Percentiles rank a stretch among this genome's conserved stretches.
Conservation (phyloP, 2,797 vertebrate genomes). For the Gymnopithys bicolor region DNA sequence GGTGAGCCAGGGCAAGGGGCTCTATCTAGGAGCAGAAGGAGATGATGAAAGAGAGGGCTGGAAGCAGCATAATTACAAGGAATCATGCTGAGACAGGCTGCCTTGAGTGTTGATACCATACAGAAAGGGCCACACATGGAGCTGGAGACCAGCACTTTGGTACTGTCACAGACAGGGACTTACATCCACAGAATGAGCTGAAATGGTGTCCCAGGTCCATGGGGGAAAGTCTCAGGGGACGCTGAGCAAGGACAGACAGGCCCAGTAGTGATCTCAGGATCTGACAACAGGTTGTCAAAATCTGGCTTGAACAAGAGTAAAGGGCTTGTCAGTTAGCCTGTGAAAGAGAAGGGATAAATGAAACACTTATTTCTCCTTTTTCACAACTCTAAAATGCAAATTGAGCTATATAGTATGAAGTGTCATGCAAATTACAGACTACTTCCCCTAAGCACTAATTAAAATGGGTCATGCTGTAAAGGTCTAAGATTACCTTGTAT, state of each 20-base stretch:
- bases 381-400: not conserved
- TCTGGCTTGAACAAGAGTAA: not conserved
- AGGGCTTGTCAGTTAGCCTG: not conserved
- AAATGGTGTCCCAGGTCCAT: not conserved
- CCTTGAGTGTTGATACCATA: not conserved
- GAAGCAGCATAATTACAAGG: fast-evolving
- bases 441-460: not conserved
- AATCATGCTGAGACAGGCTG: not conserved
- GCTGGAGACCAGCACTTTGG: not conserved
- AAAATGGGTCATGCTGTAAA: not conserved
- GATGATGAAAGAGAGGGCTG: fast-evolving
- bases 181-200: not conserved
- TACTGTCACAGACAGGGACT: not conserved
- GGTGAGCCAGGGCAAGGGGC: not conserved
- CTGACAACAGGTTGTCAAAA: not conserved
- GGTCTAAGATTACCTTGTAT: not conserved
- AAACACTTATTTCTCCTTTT: not conserved
- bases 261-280: not conserved
- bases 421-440: not conserved
- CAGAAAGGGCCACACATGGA: not conserved
- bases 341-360: not conserved
- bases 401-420: not conserved
- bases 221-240: fast-evolving
- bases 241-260: not conserved
- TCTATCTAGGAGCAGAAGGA: not conserved